Evolutionary conservation across 1,140 invertebrate genomes (phyloP), one percentile per base, ranked within the genome.

Genomic region (Ceratosolen fusciceps): DNA sequence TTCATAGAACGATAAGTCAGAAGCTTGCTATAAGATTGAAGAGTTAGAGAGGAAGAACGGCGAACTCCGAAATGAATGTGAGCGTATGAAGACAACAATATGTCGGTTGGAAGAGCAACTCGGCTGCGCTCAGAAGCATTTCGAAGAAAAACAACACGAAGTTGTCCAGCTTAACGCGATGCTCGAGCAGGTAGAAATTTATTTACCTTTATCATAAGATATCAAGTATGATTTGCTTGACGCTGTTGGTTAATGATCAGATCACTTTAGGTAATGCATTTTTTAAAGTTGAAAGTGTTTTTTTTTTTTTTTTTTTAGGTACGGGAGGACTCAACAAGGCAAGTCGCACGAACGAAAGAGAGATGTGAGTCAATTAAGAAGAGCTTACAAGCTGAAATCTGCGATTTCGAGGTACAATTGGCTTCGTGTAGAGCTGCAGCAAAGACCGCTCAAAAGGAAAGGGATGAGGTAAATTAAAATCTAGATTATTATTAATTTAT

Each of bases 301-400:
- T n/a, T n/a, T n/a, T n/a, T n/a, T n/a, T n/a, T n/a, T n/a, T n/a
- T n/a, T n/a, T n/a, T 49, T 4, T 4, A 90, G 37, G 89, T 94
- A 12, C 87, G 94, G 5, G 93, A 95, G 71, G 94, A 95, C 82
- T 93, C 94, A 0, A 94, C 94, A 0, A 90, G 94, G 65, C 94
- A 95, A 79, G 91, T 96, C 0, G 91, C 92, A 2, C 90, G 93
- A 21, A 92, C 92, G 14, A 94, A 94, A 78, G 93, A 94, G 68
- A 90, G 94, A 52, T 92, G 92, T 14, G 94, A 96, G 80, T 90
- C 90, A 2, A 88, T 93, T 2, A 90, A 92, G 49, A 86, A 89
- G 81, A 90, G 90, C 16, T 90, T 93, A 85, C 93, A 94, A 85
- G 91, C 91, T 31, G 92, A 94, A 83, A 91, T 95, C 34, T 90